phyloP scores from a whole-genome alignment of 2,113 vertebrate genomes.

The Silurus meridionalis region DNA sequence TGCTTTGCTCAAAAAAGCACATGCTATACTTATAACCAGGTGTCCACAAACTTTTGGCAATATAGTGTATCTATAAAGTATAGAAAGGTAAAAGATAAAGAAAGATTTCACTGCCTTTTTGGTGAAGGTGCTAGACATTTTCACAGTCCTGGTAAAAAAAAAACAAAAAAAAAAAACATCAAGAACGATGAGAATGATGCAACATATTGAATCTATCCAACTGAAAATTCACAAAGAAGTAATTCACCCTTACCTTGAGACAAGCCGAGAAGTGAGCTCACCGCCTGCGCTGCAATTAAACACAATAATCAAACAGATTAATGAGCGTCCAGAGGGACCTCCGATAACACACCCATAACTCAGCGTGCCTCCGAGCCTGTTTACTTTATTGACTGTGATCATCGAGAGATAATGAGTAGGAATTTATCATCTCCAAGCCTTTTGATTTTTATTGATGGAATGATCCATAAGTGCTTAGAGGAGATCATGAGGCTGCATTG shows the following conservation, averaged over 20 bases:
- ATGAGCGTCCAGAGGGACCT: conserved; percentile 36
- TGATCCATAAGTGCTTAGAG: conserved; percentile 37
- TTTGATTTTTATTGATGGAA: conserved; percentile 41
- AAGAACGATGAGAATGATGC: background rate
- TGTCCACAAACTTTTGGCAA: no score
- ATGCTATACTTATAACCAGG: no score
- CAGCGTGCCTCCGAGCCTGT: conserved; percentile 8
- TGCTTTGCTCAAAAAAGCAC: no score
- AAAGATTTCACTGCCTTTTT: background rate
- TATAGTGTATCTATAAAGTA: no score
- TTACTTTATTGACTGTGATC: conserved; percentile 36
- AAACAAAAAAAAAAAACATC: background rate
- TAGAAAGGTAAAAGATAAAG: background rate
- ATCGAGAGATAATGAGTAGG: conserved; percentile 36
- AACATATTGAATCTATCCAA: background rate
- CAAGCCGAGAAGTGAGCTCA: background rate
- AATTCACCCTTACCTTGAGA: background rate
- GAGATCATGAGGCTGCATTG: conserved; percentile 3
- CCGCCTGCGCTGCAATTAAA: conserved; percentile 28
- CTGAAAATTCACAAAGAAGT: background rate
- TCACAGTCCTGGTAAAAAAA: background rate
- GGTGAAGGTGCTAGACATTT: conserved; percentile 1
- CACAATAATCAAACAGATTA: conserved; percentile 39
- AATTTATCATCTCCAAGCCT: conserved; percentile 35
- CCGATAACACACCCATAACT: conserved; percentile 34